These are phyloP conservation scores for Trachops cirrhosus DNA, from an alignment of 2,797 vertebrate genomes.

Conservation along the genomic window DNA sequence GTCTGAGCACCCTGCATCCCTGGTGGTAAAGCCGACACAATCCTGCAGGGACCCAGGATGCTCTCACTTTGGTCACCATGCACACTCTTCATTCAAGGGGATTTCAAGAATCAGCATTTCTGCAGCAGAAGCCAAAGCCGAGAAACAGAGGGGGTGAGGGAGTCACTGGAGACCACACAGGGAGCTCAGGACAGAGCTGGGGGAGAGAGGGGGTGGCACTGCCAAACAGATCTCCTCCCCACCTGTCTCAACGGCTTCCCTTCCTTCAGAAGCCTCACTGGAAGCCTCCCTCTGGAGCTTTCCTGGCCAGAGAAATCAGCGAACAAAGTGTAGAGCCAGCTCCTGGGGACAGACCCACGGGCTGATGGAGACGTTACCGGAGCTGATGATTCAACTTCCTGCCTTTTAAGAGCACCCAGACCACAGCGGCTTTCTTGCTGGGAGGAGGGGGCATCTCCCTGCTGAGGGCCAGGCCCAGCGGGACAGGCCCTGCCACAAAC, in stretches of 20 bases:
- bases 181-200: not conserved
- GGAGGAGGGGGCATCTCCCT: conserved; percentile 63
- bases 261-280: not conserved
- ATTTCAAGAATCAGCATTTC: conserved; percentile 39
- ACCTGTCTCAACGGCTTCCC: not conserved
- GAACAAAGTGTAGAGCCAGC: conserved; percentile 30
- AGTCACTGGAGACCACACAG: not conserved
- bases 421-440: conserved; percentile 79
- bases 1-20: not conserved
- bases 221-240: not conserved
- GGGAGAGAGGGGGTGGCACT: not conserved
- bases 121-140: conserved; percentile 23
- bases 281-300: not conserved
- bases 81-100: not conserved
- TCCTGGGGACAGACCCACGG: conserved; percentile 54
- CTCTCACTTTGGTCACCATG: not conserved
- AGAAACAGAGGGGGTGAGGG: not conserved
- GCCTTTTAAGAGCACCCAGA: conserved; percentile 74
- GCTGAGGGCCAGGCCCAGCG: not conserved
- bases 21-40: not conserved
- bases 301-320: conserved; percentile 47
- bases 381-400: conserved; percentile 79
- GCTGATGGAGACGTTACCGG: conserved; percentile 76
- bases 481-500: conserved; percentile 50
- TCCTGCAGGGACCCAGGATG: not conserved